Conservation (phyloP, 2,797 vertebrate genomes). For the Molossus alvarezi region DNA sequence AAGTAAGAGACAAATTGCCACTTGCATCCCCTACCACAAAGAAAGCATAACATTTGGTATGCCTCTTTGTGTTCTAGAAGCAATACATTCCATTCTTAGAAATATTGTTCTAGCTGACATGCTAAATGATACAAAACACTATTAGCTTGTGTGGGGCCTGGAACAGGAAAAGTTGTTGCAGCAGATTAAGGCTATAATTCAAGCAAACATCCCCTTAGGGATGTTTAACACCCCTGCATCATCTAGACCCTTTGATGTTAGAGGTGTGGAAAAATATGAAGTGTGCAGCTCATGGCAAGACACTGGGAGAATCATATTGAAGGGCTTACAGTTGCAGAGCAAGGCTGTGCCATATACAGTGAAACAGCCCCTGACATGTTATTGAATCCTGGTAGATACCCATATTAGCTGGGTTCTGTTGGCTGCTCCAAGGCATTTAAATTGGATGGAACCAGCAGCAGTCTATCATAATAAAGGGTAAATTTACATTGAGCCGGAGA, state of each 20-base stretch:
- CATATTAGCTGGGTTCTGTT: background rate
- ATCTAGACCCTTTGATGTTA: background rate
- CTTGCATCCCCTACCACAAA: background rate
- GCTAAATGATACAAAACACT: background rate
- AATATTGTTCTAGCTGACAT: background rate
- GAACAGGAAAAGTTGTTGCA: background rate
- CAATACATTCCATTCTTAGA: constrained; percentile 1
- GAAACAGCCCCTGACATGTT: constrained; percentile 12
- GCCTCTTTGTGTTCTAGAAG: background rate
- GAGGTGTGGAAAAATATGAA: background rate
- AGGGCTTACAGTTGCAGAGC: background rate
- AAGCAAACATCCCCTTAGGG: background rate
- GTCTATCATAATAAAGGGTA: constrained; percentile 7
- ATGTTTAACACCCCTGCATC: no score
- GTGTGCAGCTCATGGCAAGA: background rate
- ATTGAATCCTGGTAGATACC: background rate
- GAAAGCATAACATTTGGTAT: background rate
- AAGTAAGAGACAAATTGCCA: constrained; percentile 23
- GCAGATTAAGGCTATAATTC: background rate
- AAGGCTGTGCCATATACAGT: background rate
- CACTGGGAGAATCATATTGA: background rate
- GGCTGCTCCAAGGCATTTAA: background rate
- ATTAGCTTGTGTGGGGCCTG: background rate
- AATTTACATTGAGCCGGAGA: background rate
- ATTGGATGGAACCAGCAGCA: constrained; percentile 2